Evolutionary conservation across 2,888 invertebrate species (phyloP), one percentile per base, ranked within the genome.

Genomic region (Hemaris fuciformis): DNA sequence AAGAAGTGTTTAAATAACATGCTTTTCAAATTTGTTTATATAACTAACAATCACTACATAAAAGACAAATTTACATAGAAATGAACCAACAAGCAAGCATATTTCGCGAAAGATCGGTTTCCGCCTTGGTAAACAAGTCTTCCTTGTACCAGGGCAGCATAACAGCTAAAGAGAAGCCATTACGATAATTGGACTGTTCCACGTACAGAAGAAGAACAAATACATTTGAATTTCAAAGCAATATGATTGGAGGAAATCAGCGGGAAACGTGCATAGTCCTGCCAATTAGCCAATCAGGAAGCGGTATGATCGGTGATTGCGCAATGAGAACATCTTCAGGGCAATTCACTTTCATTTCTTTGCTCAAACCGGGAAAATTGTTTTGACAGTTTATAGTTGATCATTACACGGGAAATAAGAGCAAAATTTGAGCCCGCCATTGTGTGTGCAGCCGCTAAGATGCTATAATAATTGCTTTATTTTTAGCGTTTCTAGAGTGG

Each of bases 211-310:
- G 13, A 13, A 25, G 7, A 48, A 25, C n/a, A 27, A 31, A 4
- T 53, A n/a, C 31, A 31, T 53, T 53, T 31, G 27, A 53, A 53
- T 53, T 8, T 53, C 15, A 53, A 53, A 8, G 7, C 7, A 22
- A 56, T 60, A 57, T 71, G 64, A 74, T 72, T 71, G 67, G 67
- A 64, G 56, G 45, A 66, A 73, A 68, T 61, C 15, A 61, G 43
- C 58, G 53, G 53, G 61, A 62, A 45, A 73, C 77, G 73, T 77
- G 77, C 64, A 64, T 45, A 62, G 59, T 41, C 13, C 63, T 45
- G 61, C 46, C 70, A 73, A 77, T 77, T 73, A 74, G 57, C 77
- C 73, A 76, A 79, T 75, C 71, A 77, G 72, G 74, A 77, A 77
- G 66, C 60, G 31, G 45, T 57, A 65, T 57, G 59, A 61, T 63